Evolutionary conservation across 2,888 invertebrate species (phyloP).

Genomic region (Aleiodes leptofemur): DNA sequence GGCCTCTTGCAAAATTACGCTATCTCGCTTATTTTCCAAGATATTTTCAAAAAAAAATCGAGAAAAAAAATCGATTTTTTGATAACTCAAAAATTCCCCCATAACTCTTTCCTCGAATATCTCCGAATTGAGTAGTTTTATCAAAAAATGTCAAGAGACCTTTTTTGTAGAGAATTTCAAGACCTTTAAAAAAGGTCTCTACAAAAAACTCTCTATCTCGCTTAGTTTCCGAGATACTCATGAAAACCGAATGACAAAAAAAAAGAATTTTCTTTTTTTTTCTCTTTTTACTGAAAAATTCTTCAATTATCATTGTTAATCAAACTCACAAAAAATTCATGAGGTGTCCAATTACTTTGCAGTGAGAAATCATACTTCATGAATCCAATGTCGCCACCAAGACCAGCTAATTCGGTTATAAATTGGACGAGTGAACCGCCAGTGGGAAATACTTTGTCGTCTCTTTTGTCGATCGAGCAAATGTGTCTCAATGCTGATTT

Average conservation of each 20-base stretch:
- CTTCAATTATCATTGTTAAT: neutral
- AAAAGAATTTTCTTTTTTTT: conserved; percentile 30
- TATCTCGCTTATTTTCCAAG: too few species aligned
- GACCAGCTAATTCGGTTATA: conserved; percentile 89
- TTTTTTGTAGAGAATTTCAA: too few species aligned
- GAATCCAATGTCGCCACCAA: conserved; percentile 95
- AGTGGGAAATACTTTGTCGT: conserved; percentile 88
- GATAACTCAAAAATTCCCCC: too few species aligned
- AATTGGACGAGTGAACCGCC: conserved; percentile 84
- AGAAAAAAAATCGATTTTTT: too few species aligned
- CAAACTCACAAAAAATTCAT: conserved; percentile 78
- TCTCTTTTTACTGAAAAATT: conserved; percentile 7
- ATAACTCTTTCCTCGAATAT: too few species aligned
- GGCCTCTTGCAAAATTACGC: too few species aligned
- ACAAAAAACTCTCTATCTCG: too few species aligned
- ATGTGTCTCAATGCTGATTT: conserved; percentile 92
- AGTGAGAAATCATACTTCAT: conserved; percentile 87
- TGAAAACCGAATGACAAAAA: conserved; percentile 33
- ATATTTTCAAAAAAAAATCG: too few species aligned
- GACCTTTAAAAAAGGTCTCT: too few species aligned
- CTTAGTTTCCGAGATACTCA: too few species aligned
- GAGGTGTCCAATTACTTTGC: conserved; percentile 83
- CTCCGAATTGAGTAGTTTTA: too few species aligned
- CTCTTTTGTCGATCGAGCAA: conserved; percentile 86
- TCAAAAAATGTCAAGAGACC: too few species aligned